Percentiles rank a stretch among this genome's conserved stretches.
phyloP scores from a whole-genome alignment of 2,888 invertebrate species.

The Isoperla grammatica region DNA sequence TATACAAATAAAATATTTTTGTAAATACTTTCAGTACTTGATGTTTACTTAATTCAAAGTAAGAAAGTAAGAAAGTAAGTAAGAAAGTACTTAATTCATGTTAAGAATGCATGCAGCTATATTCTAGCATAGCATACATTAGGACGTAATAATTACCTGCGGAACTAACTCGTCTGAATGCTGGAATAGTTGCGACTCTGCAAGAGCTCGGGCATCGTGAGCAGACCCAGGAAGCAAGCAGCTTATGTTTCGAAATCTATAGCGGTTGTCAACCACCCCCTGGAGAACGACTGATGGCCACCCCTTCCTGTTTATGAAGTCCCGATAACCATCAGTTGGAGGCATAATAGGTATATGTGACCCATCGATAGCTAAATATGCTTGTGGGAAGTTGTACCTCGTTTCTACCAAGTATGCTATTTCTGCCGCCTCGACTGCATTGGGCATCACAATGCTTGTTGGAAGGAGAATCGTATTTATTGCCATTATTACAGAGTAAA shows the following conservation, averaged over 20 bases:
- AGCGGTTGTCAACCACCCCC: conserved; percentile 31
- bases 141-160: background rate
- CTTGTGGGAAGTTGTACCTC: too few species aligned
- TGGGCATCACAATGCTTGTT: conserved; percentile 30
- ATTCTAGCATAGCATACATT: background rate
- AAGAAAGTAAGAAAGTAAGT: too few species aligned
- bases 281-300: conserved; percentile 32
- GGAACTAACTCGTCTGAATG: too few species aligned
- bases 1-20: too few species aligned
- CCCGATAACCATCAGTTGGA: conserved; percentile 30
- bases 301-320: conserved; percentile 10
- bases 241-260: conserved; percentile 21
- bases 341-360: conserved; percentile 32
- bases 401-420: conserved; percentile 24
- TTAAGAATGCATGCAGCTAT: too few species aligned
- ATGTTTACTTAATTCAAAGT: too few species aligned
- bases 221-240: conserved; percentile 19
- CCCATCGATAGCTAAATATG: background rate
- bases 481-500: conserved; percentile 36
- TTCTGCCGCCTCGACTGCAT: conserved; percentile 35
- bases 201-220: conserved; percentile 8
- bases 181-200: background rate
- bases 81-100: too few species aligned
- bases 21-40: too few species aligned
- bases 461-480: conserved; percentile 34